Evolutionary conservation across 2,113 vertebrate species (phyloP).

Genomic region (Suncus etruscus): DNA sequence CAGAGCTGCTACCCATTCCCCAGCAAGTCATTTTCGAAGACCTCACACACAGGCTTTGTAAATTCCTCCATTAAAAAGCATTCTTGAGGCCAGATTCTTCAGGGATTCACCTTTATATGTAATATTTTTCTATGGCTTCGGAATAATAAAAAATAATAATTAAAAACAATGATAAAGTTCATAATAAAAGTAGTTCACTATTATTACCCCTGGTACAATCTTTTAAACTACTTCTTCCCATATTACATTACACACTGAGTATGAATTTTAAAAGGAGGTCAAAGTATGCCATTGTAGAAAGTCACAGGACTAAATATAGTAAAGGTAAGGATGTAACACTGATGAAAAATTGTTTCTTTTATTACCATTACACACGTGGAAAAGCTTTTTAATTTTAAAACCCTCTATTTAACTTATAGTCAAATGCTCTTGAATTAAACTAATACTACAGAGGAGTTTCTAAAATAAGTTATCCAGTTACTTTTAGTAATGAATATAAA

Average conservation of each 20-base stretch:
- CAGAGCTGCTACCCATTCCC: neutral
- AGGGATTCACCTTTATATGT: slow-evolving; percentile 35
- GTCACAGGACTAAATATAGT: slow-evolving; percentile 37
- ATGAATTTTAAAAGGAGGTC: slow-evolving; percentile 49
- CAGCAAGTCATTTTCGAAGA: neutral
- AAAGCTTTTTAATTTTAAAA: slow-evolving; percentile 47
- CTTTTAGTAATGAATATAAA: slow-evolving; percentile 40
- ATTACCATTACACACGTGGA: neutral
- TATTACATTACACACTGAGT: slow-evolving; percentile 1
- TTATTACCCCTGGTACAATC: slow-evolving; percentile 20
- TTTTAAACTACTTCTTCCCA: slow-evolving; percentile 58
- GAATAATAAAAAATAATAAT: slow-evolving; percentile 56
- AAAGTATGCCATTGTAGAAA: slow-evolving; percentile 66
- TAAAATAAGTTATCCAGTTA: slow-evolving; percentile 50
- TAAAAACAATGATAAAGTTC: slow-evolving; percentile 55
- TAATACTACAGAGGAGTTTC: slow-evolving; percentile 59
- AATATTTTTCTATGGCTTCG: slow-evolving; percentile 43
- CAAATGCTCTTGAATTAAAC: slow-evolving; percentile 59
- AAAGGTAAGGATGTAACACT: slow-evolving; percentile 54
- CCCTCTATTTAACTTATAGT: slow-evolving; percentile 49
- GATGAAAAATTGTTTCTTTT: slow-evolving; percentile 29
- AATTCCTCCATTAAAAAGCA: slow-evolving; percentile 48
- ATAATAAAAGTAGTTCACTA: slow-evolving; percentile 48
- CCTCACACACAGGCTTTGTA: slow-evolving; percentile 18
- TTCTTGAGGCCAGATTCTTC: neutral